A percentile compares a stretch with the other conserved stretches of the same genome.
Conservation (phyloP, 1,140 invertebrate genomes). For the Formica selysi region DNA sequence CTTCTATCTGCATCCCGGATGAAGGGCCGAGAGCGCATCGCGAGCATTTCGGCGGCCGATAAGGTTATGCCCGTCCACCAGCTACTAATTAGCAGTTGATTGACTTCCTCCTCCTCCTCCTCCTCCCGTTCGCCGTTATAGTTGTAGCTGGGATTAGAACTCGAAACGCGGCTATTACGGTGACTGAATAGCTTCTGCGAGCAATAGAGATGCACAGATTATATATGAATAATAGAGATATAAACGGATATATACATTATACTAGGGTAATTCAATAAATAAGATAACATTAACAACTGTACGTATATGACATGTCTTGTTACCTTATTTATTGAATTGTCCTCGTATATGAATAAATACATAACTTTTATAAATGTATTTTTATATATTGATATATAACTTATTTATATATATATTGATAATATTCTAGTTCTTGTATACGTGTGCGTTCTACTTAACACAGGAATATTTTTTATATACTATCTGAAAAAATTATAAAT, state of each 20-base stretch:
- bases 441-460: too few species aligned
- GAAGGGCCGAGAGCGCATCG: conserved; percentile 61
- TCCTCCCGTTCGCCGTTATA: neutral
- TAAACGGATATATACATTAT: neutral
- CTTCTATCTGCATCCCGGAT: conserved; percentile 67
- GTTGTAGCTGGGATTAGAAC: conserved; percentile 37
- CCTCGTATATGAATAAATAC: too few species aligned
- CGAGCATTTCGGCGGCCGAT: conserved; percentile 67
- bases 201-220: neutral
- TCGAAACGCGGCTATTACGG: conserved; percentile 37
- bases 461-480: too few species aligned
- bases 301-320: too few species aligned
- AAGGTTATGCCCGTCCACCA: conserved; percentile 74
- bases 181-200: conserved; percentile 25
- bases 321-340: too few species aligned
- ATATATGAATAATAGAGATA: neutral
- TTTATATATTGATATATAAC: neutral
- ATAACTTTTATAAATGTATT: too few species aligned
- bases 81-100: conserved; percentile 75
- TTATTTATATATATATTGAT: too few species aligned
- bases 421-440: too few species aligned
- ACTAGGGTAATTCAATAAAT: neutral
- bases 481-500: neutral
- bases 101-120: conserved; percentile 54
- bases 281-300: neutral